Percentiles rank a stretch among this genome's conserved stretches.
These are phyloP conservation scores for Leptothorax acervorum DNA, from an alignment of 2,888 invertebrate species.

Conservation along the genomic window DNA sequence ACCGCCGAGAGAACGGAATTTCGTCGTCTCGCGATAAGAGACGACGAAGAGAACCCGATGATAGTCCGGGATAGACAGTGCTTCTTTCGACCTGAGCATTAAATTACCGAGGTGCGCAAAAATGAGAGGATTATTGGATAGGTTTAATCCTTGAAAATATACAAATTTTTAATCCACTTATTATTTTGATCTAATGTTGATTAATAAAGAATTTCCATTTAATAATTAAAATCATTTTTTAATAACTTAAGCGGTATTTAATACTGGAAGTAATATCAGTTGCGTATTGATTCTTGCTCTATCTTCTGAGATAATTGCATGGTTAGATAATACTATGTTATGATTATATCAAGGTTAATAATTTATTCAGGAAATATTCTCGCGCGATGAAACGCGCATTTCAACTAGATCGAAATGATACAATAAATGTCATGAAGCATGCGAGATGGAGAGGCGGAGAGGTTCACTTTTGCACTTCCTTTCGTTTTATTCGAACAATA, in stretches of 20 bases:
- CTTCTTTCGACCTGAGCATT: constrained; percentile 30
- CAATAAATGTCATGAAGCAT: neutral
- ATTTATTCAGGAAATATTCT: constrained; percentile 3
- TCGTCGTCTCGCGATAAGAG: constrained; percentile 38
- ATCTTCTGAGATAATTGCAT: neutral
- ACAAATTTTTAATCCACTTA: neutral
- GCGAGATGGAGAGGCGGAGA: neutral
- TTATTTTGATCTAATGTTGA: neutral
- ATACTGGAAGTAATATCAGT: neutral
- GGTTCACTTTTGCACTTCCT: constrained; percentile 12
- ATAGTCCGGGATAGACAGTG: constrained; percentile 19
- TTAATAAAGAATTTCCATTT: neutral
- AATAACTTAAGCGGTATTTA: neutral
- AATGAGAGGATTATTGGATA: constrained; percentile 3
- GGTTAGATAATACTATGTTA: neutral
- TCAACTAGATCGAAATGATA: neutral
- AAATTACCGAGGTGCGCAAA: constrained; percentile 19
- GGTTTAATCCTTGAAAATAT: constrained; percentile 4
- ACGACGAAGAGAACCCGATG: constrained; percentile 20
- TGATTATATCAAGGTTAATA: neutral
- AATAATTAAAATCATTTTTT: neutral
- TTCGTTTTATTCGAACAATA: constrained; percentile 31
- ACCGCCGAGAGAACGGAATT: constrained; percentile 36
- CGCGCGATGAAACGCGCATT: neutral
- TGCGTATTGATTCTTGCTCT: too few relatives aligned